These are phyloP conservation scores for Gastrophysa polygoni DNA, from an alignment of 2,888 invertebrate species.

Conservation along the genomic window DNA sequence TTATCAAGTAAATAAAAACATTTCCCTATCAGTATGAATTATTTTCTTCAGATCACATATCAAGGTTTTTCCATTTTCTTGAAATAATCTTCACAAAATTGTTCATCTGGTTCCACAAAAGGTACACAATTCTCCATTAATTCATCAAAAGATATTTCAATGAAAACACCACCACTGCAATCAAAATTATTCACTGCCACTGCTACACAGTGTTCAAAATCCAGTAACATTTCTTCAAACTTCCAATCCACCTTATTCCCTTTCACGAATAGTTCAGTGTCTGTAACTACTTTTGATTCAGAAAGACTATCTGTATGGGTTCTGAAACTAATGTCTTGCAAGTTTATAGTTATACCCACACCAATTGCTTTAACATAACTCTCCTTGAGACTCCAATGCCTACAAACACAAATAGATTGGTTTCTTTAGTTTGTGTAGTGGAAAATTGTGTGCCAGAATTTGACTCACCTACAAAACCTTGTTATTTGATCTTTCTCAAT, in stretches of 20 bases:
- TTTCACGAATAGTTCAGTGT: constrained; percentile 71
- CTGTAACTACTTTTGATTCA: constrained; percentile 60
- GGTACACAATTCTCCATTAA: constrained; percentile 64
- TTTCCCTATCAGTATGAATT: too few relatives aligned
- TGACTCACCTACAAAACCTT: constrained; percentile 69
- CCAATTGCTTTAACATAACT: constrained; percentile 93
- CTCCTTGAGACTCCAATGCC: constrained; percentile 94
- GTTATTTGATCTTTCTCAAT: constrained; percentile 70
- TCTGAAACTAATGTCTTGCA: constrained; percentile 78
- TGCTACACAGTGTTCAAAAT: constrained; percentile 78
- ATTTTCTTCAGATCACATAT: too few relatives aligned
- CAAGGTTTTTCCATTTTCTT: constrained; percentile 59
- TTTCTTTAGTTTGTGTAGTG: not conserved
- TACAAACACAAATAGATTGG: constrained; percentile 12
- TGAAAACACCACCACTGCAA: constrained; percentile 55
- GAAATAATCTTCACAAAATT: constrained; percentile 65
- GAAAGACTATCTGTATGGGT: constrained; percentile 64
- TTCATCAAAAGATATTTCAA: constrained; percentile 65
- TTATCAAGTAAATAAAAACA: too few relatives aligned
- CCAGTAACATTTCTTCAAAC: constrained; percentile 84
- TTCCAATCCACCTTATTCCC: constrained; percentile 68
- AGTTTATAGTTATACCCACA: constrained; percentile 78
- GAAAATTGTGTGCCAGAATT: not conserved
- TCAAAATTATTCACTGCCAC: constrained; percentile 65
- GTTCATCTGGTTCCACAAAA: constrained; percentile 60